Evolutionary conservation across 2,113 vertebrate species (phyloP).

Genomic region (Tonatia bakeri): DNA sequence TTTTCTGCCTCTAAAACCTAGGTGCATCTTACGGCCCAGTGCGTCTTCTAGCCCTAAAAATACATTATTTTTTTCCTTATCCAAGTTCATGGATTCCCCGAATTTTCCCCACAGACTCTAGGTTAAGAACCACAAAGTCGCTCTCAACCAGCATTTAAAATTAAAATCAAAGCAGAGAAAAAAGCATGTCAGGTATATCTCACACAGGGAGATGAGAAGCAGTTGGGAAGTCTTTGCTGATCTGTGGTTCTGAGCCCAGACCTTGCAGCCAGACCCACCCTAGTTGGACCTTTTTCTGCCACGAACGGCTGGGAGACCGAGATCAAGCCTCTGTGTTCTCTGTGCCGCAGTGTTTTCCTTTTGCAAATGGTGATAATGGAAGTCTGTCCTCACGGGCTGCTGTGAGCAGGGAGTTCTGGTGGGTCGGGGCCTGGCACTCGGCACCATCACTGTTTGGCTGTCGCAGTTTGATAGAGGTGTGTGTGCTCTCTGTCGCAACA

Average conservation of each 20-base stretch:
- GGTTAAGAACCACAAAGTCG: background rate
- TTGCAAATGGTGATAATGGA: background rate
- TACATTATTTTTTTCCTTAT: background rate
- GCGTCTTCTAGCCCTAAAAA: too few relatives aligned
- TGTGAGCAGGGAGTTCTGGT: background rate
- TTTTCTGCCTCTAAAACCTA: too few relatives aligned
- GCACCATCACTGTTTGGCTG: background rate
- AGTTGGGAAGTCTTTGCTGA: background rate
- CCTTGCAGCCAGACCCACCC: background rate
- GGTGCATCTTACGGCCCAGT: too few relatives aligned
- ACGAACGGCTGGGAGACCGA: background rate
- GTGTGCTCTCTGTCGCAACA: background rate
- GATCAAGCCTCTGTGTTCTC: background rate
- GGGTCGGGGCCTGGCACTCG: background rate
- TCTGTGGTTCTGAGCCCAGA: background rate
- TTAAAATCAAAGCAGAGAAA: background rate
- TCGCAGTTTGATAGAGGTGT: background rate
- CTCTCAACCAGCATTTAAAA: background rate
- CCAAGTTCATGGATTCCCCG: background rate
- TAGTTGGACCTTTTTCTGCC: too few relatives aligned
- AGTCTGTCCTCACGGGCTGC: background rate
- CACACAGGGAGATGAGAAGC: background rate
- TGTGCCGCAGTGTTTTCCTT: background rate
- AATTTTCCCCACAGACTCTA: background rate
- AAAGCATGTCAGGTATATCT: background rate